Conservation (phyloP, 1,140 invertebrate genomes). For the Aphelinus atriplicis region DNA sequence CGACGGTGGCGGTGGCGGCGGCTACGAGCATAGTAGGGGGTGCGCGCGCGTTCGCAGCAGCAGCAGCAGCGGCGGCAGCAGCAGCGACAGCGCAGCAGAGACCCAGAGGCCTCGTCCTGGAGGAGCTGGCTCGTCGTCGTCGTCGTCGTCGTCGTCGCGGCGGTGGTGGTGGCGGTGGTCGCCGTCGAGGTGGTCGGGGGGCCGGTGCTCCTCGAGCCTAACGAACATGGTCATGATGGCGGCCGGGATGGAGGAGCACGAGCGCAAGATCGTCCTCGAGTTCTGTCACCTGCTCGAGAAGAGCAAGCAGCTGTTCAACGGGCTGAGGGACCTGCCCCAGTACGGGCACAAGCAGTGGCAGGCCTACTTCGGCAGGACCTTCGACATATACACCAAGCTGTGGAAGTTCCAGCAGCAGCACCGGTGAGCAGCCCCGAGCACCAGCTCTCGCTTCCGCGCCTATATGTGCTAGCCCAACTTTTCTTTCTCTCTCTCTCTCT, state of each 20-base stretch:
- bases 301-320: slow-evolving; percentile 97
- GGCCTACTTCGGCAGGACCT: slow-evolving; percentile 95
- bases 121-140: background rate
- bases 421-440: slow-evolving; percentile 68
- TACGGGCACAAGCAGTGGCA: slow-evolving; percentile 99
- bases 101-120: background rate
- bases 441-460: background rate
- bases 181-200: slow-evolving; percentile 42
- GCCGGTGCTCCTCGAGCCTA: slow-evolving; percentile 37
- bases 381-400: slow-evolving; percentile 97
- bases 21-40: background rate
- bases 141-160: background rate
- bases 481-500: background rate
- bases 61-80: background rate
- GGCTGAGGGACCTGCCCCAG: slow-evolving; percentile 92
- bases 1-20: slow-evolving; percentile 39
- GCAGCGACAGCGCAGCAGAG: background rate
- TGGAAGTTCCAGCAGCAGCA: slow-evolving; percentile 99
- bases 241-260: slow-evolving; percentile 83
- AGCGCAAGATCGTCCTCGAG: slow-evolving; percentile 94
- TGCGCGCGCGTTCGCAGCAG: background rate
- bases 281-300: slow-evolving; percentile 97
- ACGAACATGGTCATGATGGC: slow-evolving; percentile 50
- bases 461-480: background rate
- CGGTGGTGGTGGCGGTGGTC: slow-evolving; percentile 29